phyloP scores from a whole-genome alignment of 2,797 vertebrate species.

The Enteromius argenteus region DNA sequence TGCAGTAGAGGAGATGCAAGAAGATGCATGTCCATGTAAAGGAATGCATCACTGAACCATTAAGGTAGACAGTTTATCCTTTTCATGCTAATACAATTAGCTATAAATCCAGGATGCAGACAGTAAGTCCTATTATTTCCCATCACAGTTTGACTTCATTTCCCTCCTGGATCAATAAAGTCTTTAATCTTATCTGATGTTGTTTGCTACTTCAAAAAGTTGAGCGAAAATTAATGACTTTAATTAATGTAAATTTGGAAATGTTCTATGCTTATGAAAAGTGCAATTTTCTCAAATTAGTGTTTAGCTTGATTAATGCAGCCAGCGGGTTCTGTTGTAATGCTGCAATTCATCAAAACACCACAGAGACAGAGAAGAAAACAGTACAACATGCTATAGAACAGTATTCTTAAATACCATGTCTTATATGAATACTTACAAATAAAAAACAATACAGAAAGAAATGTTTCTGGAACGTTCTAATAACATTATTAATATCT shows the following conservation, averaged over 20 bases:
- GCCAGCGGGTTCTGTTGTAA: constrained; percentile 44
- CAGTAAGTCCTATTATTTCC: constrained; percentile 18
- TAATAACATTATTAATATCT: background rate
- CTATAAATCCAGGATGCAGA: constrained; percentile 3
- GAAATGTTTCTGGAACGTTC: background rate
- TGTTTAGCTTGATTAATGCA: constrained; percentile 14
- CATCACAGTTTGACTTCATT: constrained; percentile 9
- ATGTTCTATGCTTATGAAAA: constrained; percentile 33
- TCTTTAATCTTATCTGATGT: constrained; percentile 32
- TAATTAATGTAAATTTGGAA: constrained; percentile 34
- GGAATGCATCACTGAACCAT: constrained; percentile 8
- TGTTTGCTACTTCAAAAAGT: constrained; percentile 19
- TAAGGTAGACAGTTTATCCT: background rate
- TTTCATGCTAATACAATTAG: constrained; percentile 14
- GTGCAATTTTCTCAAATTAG: constrained; percentile 42
- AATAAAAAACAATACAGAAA: background rate
- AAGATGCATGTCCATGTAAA: background rate
- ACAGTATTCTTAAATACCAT: background rate
- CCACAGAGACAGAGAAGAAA: background rate
- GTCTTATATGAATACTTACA: background rate
- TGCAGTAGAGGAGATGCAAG: background rate
- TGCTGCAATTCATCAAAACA: constrained; percentile 38
- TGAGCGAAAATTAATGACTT: constrained; percentile 10
- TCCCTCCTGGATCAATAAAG: constrained; percentile 31
- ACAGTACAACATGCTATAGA: background rate